Evolutionary conservation across 2,113 vertebrate species (phyloP), one percentile per base, ranked within the genome.

Genomic region (Hemiscyllium ocellatum): DNA sequence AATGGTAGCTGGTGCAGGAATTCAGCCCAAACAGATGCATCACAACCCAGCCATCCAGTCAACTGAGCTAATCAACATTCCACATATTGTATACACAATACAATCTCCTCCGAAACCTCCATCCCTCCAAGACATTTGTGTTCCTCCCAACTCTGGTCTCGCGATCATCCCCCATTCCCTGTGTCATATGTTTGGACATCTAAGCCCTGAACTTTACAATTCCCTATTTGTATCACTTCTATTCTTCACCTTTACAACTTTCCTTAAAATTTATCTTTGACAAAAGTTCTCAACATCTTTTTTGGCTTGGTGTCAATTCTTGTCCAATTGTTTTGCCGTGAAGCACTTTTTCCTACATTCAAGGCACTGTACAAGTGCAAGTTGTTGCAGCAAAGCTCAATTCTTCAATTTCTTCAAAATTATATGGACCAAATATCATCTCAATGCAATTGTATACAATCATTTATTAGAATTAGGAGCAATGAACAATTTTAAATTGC

Each of bases 381-480:
- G n/a, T 4, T 91, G 56, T n/a, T 91, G 4, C 6, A n/a, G 26
- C n/a, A 94, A 72, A 95, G 47, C 47, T 47, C 2, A 47, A 70
- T 7, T 61, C 2, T 69, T 72, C 42, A 29, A 47, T 33, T 72
- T 94, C 29, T 12, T 50, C 26, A 61, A 90, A 90, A 52, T 90
- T 61, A 61, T 13, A 61, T n/a, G 87, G 52, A 90, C 24, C 33
- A 61, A 90, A 90, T 61, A 17, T 72, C 26, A 76, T 52, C 94
- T 47, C 68, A 52, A 29, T 47, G 24, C 0, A 95, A 52, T 12
- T 69, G 29, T 42, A 76, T 72, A 76, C 42, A 72, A 50, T 24
- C 37, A 95, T 95, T 95, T 95, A 95, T 95, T 95, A 50, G 24
- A 95, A 61, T 29, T 52, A 33, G 12, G 69, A 52, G 29, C 42